phyloP scores from a whole-genome alignment of 2,888 invertebrate genomes.

The Limnephilus auricula region DNA sequence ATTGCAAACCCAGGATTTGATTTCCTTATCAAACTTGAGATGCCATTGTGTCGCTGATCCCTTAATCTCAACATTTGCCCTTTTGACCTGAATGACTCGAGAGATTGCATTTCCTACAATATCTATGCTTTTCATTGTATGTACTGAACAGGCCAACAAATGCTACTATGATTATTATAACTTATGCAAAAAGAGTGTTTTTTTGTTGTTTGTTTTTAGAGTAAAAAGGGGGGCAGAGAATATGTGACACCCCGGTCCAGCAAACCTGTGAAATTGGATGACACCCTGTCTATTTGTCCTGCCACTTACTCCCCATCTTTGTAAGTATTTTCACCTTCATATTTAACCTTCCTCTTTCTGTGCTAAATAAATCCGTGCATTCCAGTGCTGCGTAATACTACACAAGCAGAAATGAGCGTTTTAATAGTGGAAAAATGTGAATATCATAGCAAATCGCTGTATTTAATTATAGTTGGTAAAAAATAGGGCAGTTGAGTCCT shows the following conservation, averaged over 20 bases:
- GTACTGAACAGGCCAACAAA: background rate
- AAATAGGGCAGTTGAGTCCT: too few species aligned
- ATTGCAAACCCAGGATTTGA: background rate
- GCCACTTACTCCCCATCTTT: conserved; percentile 69
- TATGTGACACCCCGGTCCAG: conserved; percentile 26
- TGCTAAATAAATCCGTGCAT: too few species aligned
- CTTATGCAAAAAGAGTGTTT: background rate
- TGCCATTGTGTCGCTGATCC: background rate
- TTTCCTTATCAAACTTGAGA: background rate
- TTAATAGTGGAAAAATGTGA: too few species aligned
- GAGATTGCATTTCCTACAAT: background rate
- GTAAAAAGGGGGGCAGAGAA: conserved; percentile 53
- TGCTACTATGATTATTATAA: background rate
- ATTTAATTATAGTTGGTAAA: too few species aligned
- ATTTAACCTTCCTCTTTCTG: too few species aligned
- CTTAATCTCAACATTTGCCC: background rate
- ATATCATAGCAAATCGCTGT: too few species aligned
- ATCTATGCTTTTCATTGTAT: background rate
- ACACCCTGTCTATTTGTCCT: conserved; percentile 67
- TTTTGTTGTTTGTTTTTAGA: conserved; percentile 42
- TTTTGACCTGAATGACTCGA: background rate
- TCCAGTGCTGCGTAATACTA: too few species aligned
- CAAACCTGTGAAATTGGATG: conserved; percentile 25
- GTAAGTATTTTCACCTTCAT: conserved; percentile 66
- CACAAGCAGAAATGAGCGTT: too few species aligned